These are phyloP conservation scores for Lineus longissimus DNA, from an alignment of 1,140 invertebrate genomes.

Conservation along the genomic window DNA sequence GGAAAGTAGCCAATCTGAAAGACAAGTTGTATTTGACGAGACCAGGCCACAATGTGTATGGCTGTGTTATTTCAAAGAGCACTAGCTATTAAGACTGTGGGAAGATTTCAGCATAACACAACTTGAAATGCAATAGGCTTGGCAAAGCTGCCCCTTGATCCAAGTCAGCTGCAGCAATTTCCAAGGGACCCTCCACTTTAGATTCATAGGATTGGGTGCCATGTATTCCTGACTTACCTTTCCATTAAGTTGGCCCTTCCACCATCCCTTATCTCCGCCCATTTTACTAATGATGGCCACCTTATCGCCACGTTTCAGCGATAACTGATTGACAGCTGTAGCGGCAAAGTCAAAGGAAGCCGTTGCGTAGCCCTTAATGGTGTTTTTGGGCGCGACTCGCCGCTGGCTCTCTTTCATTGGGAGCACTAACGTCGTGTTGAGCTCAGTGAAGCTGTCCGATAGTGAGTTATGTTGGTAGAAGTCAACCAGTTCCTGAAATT, in stretches of 20 bases:
- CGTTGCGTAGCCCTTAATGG: constrained; percentile 55
- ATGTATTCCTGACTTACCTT: constrained; percentile 47
- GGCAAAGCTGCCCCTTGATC: no score
- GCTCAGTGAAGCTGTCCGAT: constrained; percentile 77
- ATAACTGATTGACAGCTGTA: constrained; percentile 70
- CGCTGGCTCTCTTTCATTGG: constrained; percentile 59
- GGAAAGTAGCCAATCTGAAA: constrained; percentile 52
- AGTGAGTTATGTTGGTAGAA: constrained; percentile 86
- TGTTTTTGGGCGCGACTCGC: constrained; percentile 66
- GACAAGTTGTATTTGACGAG: constrained; percentile 10
- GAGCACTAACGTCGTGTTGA: constrained; percentile 48
- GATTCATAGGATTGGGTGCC: neutral
- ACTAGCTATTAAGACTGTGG: no score
- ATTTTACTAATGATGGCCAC: constrained; percentile 74
- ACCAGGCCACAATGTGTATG: neutral
- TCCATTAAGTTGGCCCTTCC: constrained; percentile 71
- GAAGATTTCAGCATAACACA: no score
- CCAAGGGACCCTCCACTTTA: neutral
- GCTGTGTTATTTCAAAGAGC: no score
- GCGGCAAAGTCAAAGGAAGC: constrained; percentile 55
- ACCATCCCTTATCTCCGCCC: constrained; percentile 76
- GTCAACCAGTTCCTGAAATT: constrained; percentile 69
- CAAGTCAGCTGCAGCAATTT: no score
- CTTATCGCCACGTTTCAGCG: constrained; percentile 71
- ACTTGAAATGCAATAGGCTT: no score